These are phyloP conservation scores for Cryptocephalus primarius DNA, from an alignment of 2,888 invertebrate species.

Conservation along the genomic window DNA sequence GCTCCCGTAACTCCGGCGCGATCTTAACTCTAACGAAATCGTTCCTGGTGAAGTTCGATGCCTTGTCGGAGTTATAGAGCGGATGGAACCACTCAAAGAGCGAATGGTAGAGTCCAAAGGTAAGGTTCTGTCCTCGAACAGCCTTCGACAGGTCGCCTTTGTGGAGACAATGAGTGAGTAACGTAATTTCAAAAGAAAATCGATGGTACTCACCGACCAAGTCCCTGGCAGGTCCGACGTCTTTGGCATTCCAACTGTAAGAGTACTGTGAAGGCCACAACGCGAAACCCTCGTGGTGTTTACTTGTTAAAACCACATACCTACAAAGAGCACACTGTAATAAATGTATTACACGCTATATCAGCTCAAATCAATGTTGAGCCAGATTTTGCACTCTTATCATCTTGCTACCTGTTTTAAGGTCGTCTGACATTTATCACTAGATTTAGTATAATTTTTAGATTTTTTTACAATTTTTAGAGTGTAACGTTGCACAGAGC, in stretches of 20 bases:
- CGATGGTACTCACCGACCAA: constrained; percentile 19
- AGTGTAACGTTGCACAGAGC: no score
- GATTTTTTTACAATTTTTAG: no score
- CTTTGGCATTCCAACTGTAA: constrained; percentile 71
- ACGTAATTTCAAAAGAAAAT: no score
- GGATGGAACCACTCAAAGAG: constrained; percentile 84
- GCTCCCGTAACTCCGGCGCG: constrained; percentile 72
- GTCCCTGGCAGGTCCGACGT: constrained; percentile 25
- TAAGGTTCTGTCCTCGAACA: constrained; percentile 49
- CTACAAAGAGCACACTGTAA: constrained; percentile 7
- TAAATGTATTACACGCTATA: no score
- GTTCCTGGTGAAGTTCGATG: constrained; percentile 48
- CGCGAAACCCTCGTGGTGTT: constrained; percentile 82
- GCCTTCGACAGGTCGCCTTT: constrained; percentile 57
- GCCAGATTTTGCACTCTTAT: no score
- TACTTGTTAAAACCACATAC: constrained; percentile 74
- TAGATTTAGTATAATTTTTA: no score
- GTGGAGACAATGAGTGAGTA: background rate
- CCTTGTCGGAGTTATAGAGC: constrained; percentile 60
- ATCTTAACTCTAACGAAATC: constrained; percentile 60
- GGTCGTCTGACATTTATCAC: no score
- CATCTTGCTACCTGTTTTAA: no score
- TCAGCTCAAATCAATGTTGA: no score
- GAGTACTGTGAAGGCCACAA: constrained; percentile 73
- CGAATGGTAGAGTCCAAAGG: constrained; percentile 78